phyloP scores from a whole-genome alignment of 2,888 invertebrate species.

The Ochlodes sylvanus region DNA sequence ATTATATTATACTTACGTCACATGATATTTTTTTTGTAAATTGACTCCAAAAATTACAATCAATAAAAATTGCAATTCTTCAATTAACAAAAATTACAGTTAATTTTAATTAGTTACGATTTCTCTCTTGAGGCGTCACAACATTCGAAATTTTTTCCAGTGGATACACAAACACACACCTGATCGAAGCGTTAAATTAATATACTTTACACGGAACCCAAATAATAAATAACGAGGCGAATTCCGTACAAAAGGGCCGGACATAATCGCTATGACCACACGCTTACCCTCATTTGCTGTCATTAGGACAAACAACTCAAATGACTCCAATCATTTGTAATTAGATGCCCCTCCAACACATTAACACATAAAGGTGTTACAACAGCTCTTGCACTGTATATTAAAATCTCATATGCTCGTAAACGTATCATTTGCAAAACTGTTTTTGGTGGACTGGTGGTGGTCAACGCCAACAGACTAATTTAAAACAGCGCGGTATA shows the following conservation, averaged over 20 bases:
- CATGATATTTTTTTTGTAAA: too few species aligned
- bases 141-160: too few species aligned
- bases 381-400: constrained; percentile 52
- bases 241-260: constrained; percentile 58
- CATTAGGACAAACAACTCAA: constrained; percentile 76
- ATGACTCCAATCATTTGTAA: constrained; percentile 74
- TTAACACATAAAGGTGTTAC: constrained; percentile 79
- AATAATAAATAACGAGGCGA: constrained; percentile 47
- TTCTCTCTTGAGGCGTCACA: too few species aligned
- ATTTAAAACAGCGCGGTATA: constrained; percentile 40
- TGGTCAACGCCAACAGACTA: constrained; percentile 27
- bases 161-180: too few species aligned
- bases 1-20: too few species aligned
- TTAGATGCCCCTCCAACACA: constrained; percentile 69
- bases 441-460: constrained; percentile 55
- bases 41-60: too few species aligned
- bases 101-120: too few species aligned
- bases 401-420: constrained; percentile 62
- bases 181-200: too few species aligned
- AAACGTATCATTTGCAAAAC: constrained; percentile 65
- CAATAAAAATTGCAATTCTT: too few species aligned
- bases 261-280: constrained; percentile 54
- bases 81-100: too few species aligned
- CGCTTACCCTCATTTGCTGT: constrained; percentile 71
- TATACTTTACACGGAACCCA: neutral